Base-by-base conservation (phyloP, 2,113 vertebrate genomes). In the Phalacrocorax pelagicus region DNA sequence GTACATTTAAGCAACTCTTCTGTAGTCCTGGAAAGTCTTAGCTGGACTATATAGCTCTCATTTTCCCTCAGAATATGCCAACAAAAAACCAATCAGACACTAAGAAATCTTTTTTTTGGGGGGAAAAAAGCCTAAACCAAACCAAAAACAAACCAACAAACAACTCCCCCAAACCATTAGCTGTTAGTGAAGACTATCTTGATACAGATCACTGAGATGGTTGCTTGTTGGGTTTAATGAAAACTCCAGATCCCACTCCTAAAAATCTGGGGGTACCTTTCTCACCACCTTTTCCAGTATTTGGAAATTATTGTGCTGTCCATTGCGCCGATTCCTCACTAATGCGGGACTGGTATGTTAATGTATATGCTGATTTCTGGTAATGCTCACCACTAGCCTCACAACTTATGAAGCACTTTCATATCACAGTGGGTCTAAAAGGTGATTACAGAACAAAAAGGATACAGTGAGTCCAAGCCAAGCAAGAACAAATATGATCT, bases 131-230 rank as follows among this genome's bases (percentile, higher is more conserved):
- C 1, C 4, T 40, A 40, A 13, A 10, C 4, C 23, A 11, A 11
- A 44, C 7, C 11, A 19, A 54, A 54, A 27, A 6, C 17, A 52
- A 52, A 51, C 15, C n/a, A 22, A 7, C 9, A 59, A 36, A 15
- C 6, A 81, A 27, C 4, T 2, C 3, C 16, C 4, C 20, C 65
- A 86, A 30, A 0, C 0, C 15, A 10, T 8, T 15, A 42, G 7
- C 8, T 61, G 5, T 58, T 74, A 82, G 6, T 57, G 46, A 61
- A 75, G 36, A 49, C 23, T 71, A 5, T 18, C 22, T 71, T 62
- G 23, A 7, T 61, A 21, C 4, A 24, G 12, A 7, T 61, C 20
- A 20, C 10, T 46, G 12, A 70, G 7, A 5, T 15, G 26, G 19
- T 75, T 67, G 10, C 11, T 77, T 58, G 15, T 27, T 58, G 21